A percentile compares a stretch with the other conserved stretches of the same genome.
Evolutionary conservation across 2,797 vertebrate species (phyloP).

Genomic region (Choloepus didactylus): DNA sequence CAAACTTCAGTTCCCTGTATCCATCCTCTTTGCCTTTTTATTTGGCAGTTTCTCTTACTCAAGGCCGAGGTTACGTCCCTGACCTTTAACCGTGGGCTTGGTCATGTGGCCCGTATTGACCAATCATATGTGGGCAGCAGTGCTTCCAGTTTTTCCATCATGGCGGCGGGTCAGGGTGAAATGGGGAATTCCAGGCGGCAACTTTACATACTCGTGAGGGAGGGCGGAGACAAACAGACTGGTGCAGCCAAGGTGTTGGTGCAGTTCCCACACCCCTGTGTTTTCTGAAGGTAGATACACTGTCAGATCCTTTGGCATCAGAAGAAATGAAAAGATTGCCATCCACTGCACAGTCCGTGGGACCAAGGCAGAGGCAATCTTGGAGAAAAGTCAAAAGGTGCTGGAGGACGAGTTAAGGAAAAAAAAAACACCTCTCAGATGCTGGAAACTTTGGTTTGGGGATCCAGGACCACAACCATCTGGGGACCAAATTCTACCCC

Average conservation of each 20-base stretch:
- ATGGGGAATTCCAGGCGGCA: conserved; percentile 98
- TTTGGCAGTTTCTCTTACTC: not conserved
- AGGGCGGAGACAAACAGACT: conserved; percentile 96
- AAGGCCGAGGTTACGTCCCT: not conserved
- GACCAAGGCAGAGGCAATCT: no score
- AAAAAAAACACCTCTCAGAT: conserved; percentile 96
- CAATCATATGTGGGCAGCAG: not conserved
- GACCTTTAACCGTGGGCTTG: not conserved
- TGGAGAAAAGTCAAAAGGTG: no score
- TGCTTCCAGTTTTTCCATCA: no score
- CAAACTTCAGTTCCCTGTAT: not conserved
- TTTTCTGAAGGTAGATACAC: conserved; percentile 94
- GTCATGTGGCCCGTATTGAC: not conserved
- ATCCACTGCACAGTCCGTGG: no score
- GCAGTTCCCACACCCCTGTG: conserved; percentile 96
- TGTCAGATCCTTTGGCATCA: conserved; percentile 96
- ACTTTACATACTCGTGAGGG: conserved; percentile 96
- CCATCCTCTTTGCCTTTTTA: not conserved
- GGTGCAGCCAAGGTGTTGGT: conserved; percentile 96
- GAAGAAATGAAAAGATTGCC: conserved; percentile 96
- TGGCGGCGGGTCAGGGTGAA: conserved; percentile 91
- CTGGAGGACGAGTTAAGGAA: conserved; percentile 95
- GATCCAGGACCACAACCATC: conserved; percentile 97
- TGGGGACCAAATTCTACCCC: conserved; percentile 97
- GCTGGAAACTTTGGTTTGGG: conserved; percentile 97